A percentile compares a stretch with the other conserved stretches of the same genome.
These are phyloP conservation scores for Prosopocoilus inquinatus DNA, from an alignment of 2,888 invertebrate genomes.

Conservation along the genomic window DNA sequence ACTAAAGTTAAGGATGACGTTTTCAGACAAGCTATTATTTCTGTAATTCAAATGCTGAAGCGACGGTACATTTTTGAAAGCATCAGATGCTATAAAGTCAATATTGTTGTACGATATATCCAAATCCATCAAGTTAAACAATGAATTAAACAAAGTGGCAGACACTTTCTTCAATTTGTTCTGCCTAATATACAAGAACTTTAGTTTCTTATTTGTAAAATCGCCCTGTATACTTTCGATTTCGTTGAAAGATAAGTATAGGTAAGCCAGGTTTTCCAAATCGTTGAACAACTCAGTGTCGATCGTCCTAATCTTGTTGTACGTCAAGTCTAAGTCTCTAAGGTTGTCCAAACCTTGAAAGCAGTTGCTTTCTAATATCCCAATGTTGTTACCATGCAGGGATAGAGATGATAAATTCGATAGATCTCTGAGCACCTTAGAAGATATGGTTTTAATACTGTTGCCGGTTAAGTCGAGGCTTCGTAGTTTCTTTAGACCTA, in stretches of 20 bases:
- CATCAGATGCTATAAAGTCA: conserved; percentile 14
- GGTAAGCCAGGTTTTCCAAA: conserved; percentile 21
- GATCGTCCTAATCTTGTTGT: conserved; percentile 24
- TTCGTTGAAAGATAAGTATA: conserved; percentile 29
- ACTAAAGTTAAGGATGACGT: conserved; percentile 8
- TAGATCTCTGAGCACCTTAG: conserved; percentile 19
- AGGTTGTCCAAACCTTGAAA: conserved; percentile 24
- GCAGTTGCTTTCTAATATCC: conserved; percentile 21
- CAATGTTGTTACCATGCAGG: conserved; percentile 29
- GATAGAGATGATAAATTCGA: conserved; percentile 24
- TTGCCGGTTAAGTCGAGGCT: conserved; percentile 29
- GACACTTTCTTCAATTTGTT: conserved; percentile 23
- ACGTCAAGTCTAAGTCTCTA: conserved; percentile 25
- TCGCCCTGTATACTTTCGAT: conserved; percentile 26
- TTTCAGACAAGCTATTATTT: conserved; percentile 7
- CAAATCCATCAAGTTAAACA: conserved; percentile 20
- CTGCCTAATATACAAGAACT: conserved; percentile 28
- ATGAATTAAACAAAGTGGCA: conserved; percentile 18
- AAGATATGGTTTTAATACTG: conserved; percentile 21
- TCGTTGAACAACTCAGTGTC: conserved; percentile 23
- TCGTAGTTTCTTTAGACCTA: conserved; percentile 21
- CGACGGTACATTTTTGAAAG: conserved; percentile 23
- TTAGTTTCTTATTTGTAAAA: conserved; percentile 19
- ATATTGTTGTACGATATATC: conserved; percentile 28
- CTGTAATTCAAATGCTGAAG: conserved; percentile 26